Evolutionary conservation across 2,113 vertebrate species (phyloP).

Genomic region (Regulus satrapa): DNA sequence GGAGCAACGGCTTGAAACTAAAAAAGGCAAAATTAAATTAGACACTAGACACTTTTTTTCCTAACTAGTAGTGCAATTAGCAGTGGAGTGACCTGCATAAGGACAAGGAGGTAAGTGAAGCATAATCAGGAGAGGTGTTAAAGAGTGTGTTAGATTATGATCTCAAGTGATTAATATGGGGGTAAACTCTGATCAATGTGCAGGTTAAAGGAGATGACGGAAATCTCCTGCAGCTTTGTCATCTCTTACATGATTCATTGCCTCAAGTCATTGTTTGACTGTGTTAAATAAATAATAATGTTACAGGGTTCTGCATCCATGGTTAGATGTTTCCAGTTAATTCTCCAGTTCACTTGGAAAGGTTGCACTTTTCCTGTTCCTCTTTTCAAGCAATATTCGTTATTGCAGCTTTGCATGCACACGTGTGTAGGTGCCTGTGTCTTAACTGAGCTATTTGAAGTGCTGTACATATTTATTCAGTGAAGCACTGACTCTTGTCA

Average conservation of each 20-base stretch:
- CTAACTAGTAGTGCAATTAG: conserved; percentile 60
- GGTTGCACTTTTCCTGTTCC: background rate
- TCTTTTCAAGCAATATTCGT: background rate
- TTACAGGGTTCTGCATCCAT: conserved; percentile 30
- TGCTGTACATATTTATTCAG: background rate
- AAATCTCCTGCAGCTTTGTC: conserved; percentile 39
- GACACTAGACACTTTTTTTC: conserved; percentile 34
- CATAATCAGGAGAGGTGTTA: conserved; percentile 54
- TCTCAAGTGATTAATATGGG: conserved; percentile 40
- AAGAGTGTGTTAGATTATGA: conserved; percentile 39
- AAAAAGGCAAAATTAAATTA: conserved; percentile 55
- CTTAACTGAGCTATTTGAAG: background rate
- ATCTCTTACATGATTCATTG: background rate
- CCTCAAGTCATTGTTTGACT: background rate
- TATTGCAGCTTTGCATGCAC: background rate
- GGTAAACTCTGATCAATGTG: conserved; percentile 38
- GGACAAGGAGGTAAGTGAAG: conserved; percentile 63
- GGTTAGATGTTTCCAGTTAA: conserved; percentile 34
- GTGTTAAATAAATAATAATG: conserved; percentile 27
- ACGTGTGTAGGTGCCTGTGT: background rate
- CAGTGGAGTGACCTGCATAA: conserved; percentile 6
- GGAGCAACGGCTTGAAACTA: conserved; percentile 67
- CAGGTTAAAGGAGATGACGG: conserved; percentile 21
- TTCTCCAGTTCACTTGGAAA: conserved; percentile 4
- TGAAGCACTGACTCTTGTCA: background rate